Percentiles rank a stretch among this genome's conserved stretches.
Evolutionary conservation across 1,140 invertebrate species (phyloP).

Genomic region (Aphelenchoides avenae): DNA sequence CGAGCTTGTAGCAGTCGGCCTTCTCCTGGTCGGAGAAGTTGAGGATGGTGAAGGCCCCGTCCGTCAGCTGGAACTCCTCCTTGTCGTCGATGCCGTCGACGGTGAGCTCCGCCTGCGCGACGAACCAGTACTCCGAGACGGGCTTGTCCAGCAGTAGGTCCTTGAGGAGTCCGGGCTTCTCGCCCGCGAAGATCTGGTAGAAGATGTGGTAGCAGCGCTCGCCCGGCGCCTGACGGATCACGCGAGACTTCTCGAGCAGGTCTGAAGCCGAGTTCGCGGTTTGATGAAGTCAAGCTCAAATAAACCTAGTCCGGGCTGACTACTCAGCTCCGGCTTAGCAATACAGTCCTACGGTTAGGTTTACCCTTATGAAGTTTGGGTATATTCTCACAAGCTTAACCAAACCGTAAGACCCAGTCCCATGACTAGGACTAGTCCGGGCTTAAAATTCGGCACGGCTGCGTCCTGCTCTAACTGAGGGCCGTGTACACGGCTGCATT

Average conservation of each 20-base stretch:
- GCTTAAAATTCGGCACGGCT: too few relatives aligned
- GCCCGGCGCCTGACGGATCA: conserved; percentile 93
- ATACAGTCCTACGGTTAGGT: too few relatives aligned
- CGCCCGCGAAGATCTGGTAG: conserved; percentile 79
- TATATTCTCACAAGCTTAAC: too few relatives aligned
- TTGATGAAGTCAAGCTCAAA: background rate
- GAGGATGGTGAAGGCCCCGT: conserved; percentile 96
- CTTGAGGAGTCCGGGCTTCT: conserved; percentile 69
- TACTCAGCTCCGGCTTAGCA: too few relatives aligned
- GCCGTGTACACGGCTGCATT: too few relatives aligned
- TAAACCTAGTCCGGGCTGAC: background rate
- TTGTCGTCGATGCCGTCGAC: conserved; percentile 83
- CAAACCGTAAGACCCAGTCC: too few relatives aligned
- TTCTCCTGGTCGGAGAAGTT: conserved; percentile 95
- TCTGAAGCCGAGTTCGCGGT: conserved; percentile 71
- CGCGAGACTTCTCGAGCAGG: conserved; percentile 99
- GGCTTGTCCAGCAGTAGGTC: conserved; percentile 51
- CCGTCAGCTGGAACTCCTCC: conserved; percentile 84
- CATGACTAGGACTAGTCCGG: too few relatives aligned
- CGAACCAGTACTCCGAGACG: conserved; percentile 66
- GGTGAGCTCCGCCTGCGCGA: conserved; percentile 92
- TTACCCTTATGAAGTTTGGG: too few relatives aligned
- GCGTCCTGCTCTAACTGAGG: too few relatives aligned
- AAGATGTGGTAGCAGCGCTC: conserved; percentile 91
- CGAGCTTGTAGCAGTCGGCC: conserved; percentile 90